Evolutionary conservation across 2,888 invertebrate species (phyloP).

Genomic region (Tenodera sinensis): DNA sequence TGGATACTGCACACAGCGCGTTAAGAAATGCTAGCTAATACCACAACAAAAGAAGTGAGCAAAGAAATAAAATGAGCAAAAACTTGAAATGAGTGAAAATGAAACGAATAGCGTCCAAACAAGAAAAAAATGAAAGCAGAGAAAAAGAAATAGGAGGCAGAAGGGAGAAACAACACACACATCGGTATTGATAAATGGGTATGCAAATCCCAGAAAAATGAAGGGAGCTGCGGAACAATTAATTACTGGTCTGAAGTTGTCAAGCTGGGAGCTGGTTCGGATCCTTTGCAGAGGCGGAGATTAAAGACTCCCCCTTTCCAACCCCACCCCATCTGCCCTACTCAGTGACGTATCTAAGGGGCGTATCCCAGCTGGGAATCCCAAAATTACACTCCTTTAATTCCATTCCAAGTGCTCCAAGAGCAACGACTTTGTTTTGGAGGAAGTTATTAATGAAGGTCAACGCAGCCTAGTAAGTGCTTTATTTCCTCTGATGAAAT

Average conservation of each 20-base stretch:
- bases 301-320: slow-evolving; percentile 10
- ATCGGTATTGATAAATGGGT: slow-evolving; percentile 24
- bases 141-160: background rate
- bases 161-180: background rate
- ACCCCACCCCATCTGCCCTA: background rate
- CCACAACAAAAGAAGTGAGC: background rate
- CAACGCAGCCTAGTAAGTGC: background rate
- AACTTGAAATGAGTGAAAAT: slow-evolving; percentile 10
- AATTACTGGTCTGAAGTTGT: slow-evolving; percentile 28
- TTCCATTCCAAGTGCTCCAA: background rate
- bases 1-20: background rate
- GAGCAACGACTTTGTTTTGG: background rate
- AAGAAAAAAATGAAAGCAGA: background rate
- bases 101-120: background rate
- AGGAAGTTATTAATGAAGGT: background rate
- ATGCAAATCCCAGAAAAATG: slow-evolving; percentile 27
- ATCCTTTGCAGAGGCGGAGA: slow-evolving; percentile 21
- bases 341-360: background rate
- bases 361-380: background rate
- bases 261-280: slow-evolving; percentile 11
- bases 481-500: background rate
- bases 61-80: background rate
- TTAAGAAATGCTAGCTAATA: background rate
- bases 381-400: background rate
- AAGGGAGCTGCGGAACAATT: slow-evolving; percentile 23